Conservation (phyloP, 2,888 invertebrate species). For the Apodemia hepburni region DNA sequence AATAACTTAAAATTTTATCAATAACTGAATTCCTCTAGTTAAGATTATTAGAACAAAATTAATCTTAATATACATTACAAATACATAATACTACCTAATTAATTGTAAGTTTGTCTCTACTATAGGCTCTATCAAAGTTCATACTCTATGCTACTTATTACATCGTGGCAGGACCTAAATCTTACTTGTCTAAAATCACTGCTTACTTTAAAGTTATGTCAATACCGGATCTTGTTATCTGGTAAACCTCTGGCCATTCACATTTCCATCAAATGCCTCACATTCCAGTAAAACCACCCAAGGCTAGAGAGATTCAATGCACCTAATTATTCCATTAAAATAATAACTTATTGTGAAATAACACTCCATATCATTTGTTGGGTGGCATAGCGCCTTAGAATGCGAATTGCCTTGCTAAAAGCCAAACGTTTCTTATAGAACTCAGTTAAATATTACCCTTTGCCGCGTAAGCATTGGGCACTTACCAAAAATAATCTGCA, state of each 20-base stretch:
- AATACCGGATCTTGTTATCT: constrained; percentile 34
- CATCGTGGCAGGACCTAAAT: constrained; percentile 7
- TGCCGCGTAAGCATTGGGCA: constrained; percentile 38
- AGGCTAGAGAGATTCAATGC: constrained; percentile 39
- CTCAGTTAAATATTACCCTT: constrained; percentile 44
- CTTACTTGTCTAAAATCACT: constrained; percentile 11
- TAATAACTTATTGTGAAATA: constrained; percentile 24
- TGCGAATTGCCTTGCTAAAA: constrained; percentile 64
- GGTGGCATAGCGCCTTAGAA: constrained; percentile 41
- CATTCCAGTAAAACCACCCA: constrained; percentile 37
- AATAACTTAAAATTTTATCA: too few species aligned
- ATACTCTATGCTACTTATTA: not conserved
- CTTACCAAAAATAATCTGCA: constrained; percentile 56
- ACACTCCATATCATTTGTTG: constrained; percentile 24
- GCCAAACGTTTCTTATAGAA: constrained; percentile 53
- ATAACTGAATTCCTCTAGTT: too few species aligned
- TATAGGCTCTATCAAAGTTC: not conserved
- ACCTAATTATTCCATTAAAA: constrained; percentile 23
- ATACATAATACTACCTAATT: too few species aligned
- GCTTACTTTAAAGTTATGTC: constrained; percentile 8
- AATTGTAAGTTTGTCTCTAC: too few species aligned
- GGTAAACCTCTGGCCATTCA: constrained; percentile 37
- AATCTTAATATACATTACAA: too few species aligned
- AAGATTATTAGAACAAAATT: too few species aligned
- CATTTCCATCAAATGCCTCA: constrained; percentile 35